Conservation (phyloP, 2,113 vertebrate species). For the Oostethus manadensis region DNA sequence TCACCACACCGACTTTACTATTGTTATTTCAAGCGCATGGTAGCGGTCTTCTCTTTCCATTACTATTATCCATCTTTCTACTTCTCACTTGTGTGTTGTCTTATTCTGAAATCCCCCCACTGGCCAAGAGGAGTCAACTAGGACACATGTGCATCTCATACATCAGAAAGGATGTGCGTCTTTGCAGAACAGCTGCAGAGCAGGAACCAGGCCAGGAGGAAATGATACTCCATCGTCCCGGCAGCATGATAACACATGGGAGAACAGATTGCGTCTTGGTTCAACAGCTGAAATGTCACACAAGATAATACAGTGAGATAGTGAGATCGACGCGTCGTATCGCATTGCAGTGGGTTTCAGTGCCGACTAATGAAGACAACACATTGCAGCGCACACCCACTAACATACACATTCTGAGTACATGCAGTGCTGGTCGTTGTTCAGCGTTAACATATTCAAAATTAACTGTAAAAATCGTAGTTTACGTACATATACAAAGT, state of each 20-base stretch:
- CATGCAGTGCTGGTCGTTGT: no score
- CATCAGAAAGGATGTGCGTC: slow-evolving; percentile 34
- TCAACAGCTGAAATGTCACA: background rate
- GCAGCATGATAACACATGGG: slow-evolving; percentile 17
- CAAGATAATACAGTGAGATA: background rate
- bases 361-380: background rate
- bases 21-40: no score
- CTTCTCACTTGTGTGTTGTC: background rate
- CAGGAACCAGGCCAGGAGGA: slow-evolving; percentile 31
- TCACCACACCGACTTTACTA: slow-evolving; percentile 6
- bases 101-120: slow-evolving; percentile 18
- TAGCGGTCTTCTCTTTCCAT: background rate
- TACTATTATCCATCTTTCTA: background rate
- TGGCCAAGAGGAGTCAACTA: slow-evolving; percentile 9
- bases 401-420: no score
- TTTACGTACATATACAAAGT: no score
- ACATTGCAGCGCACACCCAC: no score
- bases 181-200: slow-evolving; percentile 45
- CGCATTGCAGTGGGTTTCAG: background rate
- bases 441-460: no score
- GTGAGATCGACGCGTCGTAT: background rate
- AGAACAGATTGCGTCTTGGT: slow-evolving; percentile 9
- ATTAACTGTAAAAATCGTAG: no score
- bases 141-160: slow-evolving; percentile 52
- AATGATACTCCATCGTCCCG: slow-evolving; percentile 19